These are phyloP conservation scores for Acanthopagrus latus DNA, from an alignment of 2,797 vertebrate genomes.

Conservation along the genomic window DNA sequence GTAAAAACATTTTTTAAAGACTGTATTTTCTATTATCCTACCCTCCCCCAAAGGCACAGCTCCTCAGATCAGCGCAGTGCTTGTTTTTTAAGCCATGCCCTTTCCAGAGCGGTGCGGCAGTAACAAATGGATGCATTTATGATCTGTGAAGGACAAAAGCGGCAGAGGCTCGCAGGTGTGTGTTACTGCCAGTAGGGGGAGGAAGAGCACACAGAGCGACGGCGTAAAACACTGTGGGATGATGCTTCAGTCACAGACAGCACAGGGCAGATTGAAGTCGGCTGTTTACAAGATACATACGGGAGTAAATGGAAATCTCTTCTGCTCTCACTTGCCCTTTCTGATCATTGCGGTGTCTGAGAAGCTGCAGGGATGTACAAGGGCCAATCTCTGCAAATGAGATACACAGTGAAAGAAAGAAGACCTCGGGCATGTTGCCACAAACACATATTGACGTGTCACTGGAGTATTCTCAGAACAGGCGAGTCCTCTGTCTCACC, in stretches of 20 bases:
- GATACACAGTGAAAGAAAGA: neutral
- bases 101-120: constrained; percentile 1
- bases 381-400: neutral
- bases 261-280: constrained; percentile 35
- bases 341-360: constrained; percentile 2
- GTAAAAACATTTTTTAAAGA: neutral
- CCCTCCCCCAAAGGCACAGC: neutral
- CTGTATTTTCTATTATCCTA: neutral
- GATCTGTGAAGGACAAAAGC: neutral
- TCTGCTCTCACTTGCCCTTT: neutral
- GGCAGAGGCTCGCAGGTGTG: constrained; percentile 3
- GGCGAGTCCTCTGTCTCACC: constrained; percentile 42
- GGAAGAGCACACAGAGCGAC: constrained; percentile 34
- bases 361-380: neutral
- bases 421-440: neutral
- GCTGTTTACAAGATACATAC: constrained; percentile 19
- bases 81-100: neutral
- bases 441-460: neutral
- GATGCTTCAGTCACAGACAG: constrained; percentile 7
- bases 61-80: neutral
- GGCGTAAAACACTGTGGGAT: neutral
- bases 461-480: neutral
- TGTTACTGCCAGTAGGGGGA: constrained; percentile 51
- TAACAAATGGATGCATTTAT: constrained; percentile 16
- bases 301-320: neutral